Evolutionary conservation across 1,140 invertebrate species (phyloP), one percentile per base, ranked within the genome.

Genomic region (Diorhabda sublineata): DNA sequence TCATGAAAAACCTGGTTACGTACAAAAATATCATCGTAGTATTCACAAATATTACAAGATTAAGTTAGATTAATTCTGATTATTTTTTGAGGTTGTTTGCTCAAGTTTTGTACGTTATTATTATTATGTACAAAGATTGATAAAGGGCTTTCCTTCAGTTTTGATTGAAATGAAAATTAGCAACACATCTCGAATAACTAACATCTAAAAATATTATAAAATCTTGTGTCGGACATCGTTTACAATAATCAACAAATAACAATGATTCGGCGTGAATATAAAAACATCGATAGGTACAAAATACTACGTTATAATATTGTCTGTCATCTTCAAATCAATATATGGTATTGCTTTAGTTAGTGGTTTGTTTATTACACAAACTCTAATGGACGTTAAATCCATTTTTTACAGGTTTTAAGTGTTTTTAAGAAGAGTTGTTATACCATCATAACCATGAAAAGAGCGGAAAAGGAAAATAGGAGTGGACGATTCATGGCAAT

Each of bases 161-260:
- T n/a, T 8, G n/a, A 52, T 52, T 4, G n/a, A 52, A 52, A 26
- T 26, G 26, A 52, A 52, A 52, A 52, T 52, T 52, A 7, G 26
- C 59, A 61, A 61, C 58, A 11, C 9, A 9, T 26, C 59, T 43
- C 42, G 8, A 43, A 8, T 41, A 42, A 42, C 42, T 52, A 67
- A 68, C 64, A 66, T 69, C 66, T 70, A 68, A 70, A 72, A 67
- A 67, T 67, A 67, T 67, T 67, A 67, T 60, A 67, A 67, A 67
- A 67, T 61, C 26, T 42, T 61, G 5, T 52, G 43, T n/a, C 45
- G 45, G 42, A 45, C 42, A 67, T 56, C 45, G 57, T 52, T 26
- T 67, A 60, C 45, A 67, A 63, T 26, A 9, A 63, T 43, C 45
- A 67, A 67, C 65, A 67, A 67, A 58, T 67, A 67, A 67, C 65